Percentiles rank a stretch among this genome's conserved stretches.
phyloP scores from a whole-genome alignment of 1,140 invertebrate genomes.

The Adoxophyes honmai region DNA sequence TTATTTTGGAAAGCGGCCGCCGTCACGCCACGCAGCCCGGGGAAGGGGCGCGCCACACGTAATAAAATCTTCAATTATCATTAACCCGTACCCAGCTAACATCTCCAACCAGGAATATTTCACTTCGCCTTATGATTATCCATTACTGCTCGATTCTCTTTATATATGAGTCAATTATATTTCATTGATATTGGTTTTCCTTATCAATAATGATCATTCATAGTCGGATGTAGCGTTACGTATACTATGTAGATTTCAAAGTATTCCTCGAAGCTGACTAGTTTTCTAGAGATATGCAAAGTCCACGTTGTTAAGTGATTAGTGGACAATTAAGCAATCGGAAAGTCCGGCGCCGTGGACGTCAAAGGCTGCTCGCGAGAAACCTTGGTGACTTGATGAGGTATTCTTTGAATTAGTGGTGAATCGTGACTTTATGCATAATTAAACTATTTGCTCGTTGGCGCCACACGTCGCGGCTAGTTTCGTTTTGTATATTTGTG shows the following conservation, averaged over 20 bases:
- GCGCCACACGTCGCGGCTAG: slow-evolving; percentile 61
- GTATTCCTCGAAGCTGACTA: too few species aligned
- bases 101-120: neutral
- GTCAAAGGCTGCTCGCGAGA: neutral
- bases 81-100: neutral
- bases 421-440: slow-evolving; percentile 67
- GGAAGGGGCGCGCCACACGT: neutral
- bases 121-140: neutral
- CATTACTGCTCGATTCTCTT: neutral
- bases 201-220: neutral
- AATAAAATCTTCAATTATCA: slow-evolving; percentile 8
- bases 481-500: slow-evolving; percentile 55
- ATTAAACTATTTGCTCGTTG: slow-evolving; percentile 65
- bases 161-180: neutral
- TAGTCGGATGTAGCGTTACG: neutral
- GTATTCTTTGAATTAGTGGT: slow-evolving; percentile 40
- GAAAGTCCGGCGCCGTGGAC: neutral
- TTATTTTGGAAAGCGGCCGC: slow-evolving; percentile 17
- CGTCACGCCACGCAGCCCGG: slow-evolving; percentile 15
- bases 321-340: neutral
- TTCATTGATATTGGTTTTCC: neutral
- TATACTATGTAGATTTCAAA: neutral
- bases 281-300: neutral
- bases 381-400: slow-evolving; percentile 18
- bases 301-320: neutral